A percentile compares a stretch with the other conserved stretches of the same genome.
Evolutionary conservation across 92 coral and sea anemone species (phyloP).

Genomic region (Bergia sp.): DNA sequence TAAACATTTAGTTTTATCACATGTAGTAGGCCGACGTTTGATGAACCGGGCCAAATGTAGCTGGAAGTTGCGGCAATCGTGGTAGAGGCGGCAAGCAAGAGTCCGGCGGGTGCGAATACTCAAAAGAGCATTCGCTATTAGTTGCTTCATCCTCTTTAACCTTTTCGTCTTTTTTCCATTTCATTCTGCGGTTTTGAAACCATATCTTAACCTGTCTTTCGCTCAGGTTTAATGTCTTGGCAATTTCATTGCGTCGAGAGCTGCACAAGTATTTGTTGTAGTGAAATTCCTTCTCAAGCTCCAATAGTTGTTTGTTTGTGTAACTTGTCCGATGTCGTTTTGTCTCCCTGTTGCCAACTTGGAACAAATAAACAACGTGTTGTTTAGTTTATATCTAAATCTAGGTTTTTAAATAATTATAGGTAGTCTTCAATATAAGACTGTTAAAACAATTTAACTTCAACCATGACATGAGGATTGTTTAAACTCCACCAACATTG

Average conservation of each 20-base stretch:
- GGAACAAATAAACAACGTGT: neutral
- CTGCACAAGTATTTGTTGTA: conserved; percentile 92
- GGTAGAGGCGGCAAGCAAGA: conserved; percentile 47
- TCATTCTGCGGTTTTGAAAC: conserved; percentile 98
- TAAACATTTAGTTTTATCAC: neutral
- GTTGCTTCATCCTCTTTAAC: conserved; percentile 67
- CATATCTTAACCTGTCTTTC: conserved; percentile 97
- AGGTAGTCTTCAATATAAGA: neutral
- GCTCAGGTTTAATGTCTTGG: conserved; percentile 81
- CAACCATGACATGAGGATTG: neutral
- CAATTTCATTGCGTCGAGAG: conserved; percentile 90
- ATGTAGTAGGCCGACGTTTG: conserved; percentile 37
- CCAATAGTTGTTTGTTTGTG: conserved; percentile 93
- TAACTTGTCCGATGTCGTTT: conserved; percentile 93
- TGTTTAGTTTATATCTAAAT: neutral
- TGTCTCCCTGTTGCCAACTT: conserved; percentile 46
- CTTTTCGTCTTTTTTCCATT: conserved; percentile 95
- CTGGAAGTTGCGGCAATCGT: conserved; percentile 32
- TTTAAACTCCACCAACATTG: neutral
- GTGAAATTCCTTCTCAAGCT: conserved; percentile 94
- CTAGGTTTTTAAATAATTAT: neutral
- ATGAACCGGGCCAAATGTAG: conserved; percentile 24
- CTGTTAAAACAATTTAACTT: neutral
- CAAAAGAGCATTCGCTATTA: conserved; percentile 45
- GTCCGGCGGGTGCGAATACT: conserved; percentile 44